phyloP scores from a whole-genome alignment of 2,113 vertebrate species.

The Rhabdomys dilectus region DNA sequence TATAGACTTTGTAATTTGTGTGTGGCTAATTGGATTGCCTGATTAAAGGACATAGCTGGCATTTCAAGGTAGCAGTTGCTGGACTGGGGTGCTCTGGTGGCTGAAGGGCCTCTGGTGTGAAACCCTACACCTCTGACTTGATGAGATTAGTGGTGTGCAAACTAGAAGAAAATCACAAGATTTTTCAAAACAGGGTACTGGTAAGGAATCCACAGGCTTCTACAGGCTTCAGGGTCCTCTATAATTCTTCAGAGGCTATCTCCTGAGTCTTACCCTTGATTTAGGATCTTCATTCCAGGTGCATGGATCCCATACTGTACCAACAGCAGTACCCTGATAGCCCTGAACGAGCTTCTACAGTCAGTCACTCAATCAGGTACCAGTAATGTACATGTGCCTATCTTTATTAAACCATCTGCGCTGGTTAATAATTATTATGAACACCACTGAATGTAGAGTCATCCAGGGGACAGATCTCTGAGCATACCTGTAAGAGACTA shows the following conservation, averaged over 20 bases:
- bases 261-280: not conserved
- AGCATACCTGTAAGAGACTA: not conserved
- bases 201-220: not conserved
- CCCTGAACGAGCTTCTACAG: not conserved
- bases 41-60: constrained; percentile 73
- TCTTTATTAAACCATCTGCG: not conserved
- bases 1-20: constrained; percentile 68
- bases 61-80: constrained; percentile 66
- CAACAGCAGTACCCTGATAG: not conserved
- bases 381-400: not conserved
- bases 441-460: not conserved
- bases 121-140: constrained; percentile 61
- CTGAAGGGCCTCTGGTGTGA: constrained; percentile 54
- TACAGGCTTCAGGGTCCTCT: not conserved
- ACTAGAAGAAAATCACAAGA: constrained; percentile 42
- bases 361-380: not conserved
- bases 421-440: not conserved
- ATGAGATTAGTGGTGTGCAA: constrained; percentile 58
- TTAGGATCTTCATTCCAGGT: not conserved
- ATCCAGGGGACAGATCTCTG: not conserved
- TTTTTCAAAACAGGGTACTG: not conserved
- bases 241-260: not conserved
- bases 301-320: not conserved
- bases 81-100: constrained; percentile 19
- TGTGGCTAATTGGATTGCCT: constrained; percentile 79